Evolutionary conservation across 2,113 vertebrate genomes (phyloP).

Genomic region (sheep (Ovis aries)): ARS-UI_Ramb_v3.0 NC_056055.1:170692001-170692500

Average conservation of each 20-base stretch:
- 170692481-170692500: background rate
- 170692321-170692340: background rate
- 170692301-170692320: constrained; percentile 32
- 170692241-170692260: constrained; percentile 1
- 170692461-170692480: background rate
- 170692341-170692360: background rate
- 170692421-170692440: background rate
- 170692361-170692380: background rate
- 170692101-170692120: background rate
- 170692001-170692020: background rate
- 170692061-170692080: background rate
- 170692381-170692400: constrained; percentile 40
- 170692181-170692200: background rate
- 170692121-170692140: background rate
- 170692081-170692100: background rate
- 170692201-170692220: constrained; percentile 3
- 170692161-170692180: background rate
- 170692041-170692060: background rate
- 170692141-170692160: background rate
- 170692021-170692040: background rate
- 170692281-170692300: constrained; percentile 2
- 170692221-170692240: constrained; percentile 10
- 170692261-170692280: background rate
- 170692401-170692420: background rate
- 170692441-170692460: background rate